A percentile compares a stretch with the other conserved stretches of the same genome.
These are phyloP conservation scores for Icerya purchasi DNA, from an alignment of 2,888 invertebrate species.

Conservation along the genomic window DNA sequence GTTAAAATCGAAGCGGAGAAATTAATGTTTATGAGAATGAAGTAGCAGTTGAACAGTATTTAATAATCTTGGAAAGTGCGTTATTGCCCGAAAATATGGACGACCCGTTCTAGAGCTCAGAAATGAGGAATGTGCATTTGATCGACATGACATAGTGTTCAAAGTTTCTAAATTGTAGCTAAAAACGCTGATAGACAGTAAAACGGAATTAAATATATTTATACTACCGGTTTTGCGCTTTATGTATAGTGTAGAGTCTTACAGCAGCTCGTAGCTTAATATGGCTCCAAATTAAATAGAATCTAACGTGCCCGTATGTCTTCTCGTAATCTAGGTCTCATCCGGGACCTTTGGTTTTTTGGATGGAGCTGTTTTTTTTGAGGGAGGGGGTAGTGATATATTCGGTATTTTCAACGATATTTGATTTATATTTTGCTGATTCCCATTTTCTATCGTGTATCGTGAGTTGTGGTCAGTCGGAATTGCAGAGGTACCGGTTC, in stretches of 20 bases:
- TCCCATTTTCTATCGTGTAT: too few relatives aligned
- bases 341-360: too few relatives aligned
- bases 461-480: too few relatives aligned
- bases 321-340: too few relatives aligned
- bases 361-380: too few relatives aligned
- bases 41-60: neutral
- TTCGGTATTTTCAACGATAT: too few relatives aligned
- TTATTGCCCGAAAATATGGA: constrained; percentile 22
- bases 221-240: constrained; percentile 16
- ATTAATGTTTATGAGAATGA: neutral
- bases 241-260: constrained; percentile 20
- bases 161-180: constrained; percentile 21
- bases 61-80: neutral
- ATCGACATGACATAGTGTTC: constrained; percentile 20
- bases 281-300: constrained; percentile 18
- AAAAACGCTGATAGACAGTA: constrained; percentile 16
- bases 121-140: constrained; percentile 15
- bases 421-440: too few relatives aligned
- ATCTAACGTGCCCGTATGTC: too few relatives aligned
- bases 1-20: neutral
- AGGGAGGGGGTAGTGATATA: too few relatives aligned
- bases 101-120: constrained; percentile 22
- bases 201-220: constrained; percentile 18
- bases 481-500: too few relatives aligned
- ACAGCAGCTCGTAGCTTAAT: constrained; percentile 22